Evolutionary conservation across 2,888 invertebrate species (phyloP).

Genomic region (Salpingus planirostris): DNA sequence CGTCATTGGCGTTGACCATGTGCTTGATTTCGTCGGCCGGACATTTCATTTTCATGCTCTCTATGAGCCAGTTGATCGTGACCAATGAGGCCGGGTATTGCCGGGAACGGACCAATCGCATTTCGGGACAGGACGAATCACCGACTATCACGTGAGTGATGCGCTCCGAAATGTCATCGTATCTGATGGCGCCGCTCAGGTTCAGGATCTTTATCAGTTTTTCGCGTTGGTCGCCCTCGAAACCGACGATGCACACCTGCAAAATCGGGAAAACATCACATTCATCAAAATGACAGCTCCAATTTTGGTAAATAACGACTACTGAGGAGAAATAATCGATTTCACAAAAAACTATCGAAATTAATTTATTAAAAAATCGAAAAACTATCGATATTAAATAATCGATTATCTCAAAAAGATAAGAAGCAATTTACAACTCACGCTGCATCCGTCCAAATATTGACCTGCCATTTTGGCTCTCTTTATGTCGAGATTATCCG

Average conservation of each 20-base stretch:
- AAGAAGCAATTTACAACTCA: too few relatives aligned
- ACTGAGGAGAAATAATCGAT: too few relatives aligned
- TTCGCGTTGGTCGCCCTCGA: conserved; percentile 52
- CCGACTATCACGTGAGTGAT: conserved; percentile 76
- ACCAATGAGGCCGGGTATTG: conserved; percentile 45
- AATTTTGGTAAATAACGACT: too few relatives aligned
- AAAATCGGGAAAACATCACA: too few relatives aligned
- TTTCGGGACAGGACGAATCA: conserved; percentile 45
- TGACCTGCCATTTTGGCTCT: conserved; percentile 63
- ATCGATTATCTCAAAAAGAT: too few relatives aligned
- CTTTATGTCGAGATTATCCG: conserved; percentile 50
- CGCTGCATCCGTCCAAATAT: conserved; percentile 84
- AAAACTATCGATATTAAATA: too few relatives aligned
- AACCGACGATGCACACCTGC: conserved; percentile 62
- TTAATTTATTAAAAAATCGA: too few relatives aligned
- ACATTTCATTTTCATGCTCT: conserved; percentile 56
- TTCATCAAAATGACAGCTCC: too few relatives aligned
- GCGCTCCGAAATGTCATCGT: conserved; percentile 64
- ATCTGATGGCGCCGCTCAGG: conserved; percentile 74
- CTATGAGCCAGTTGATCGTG: conserved; percentile 63
- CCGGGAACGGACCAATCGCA: conserved; percentile 33
- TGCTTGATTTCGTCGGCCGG: conserved; percentile 49
- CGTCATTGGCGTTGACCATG: conserved; percentile 26
- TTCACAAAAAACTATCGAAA: too few relatives aligned
- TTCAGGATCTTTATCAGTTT: conserved; percentile 63